phyloP scores from a whole-genome alignment of 2,888 invertebrate genomes.

The Lasioglossum villosulum region DNA sequence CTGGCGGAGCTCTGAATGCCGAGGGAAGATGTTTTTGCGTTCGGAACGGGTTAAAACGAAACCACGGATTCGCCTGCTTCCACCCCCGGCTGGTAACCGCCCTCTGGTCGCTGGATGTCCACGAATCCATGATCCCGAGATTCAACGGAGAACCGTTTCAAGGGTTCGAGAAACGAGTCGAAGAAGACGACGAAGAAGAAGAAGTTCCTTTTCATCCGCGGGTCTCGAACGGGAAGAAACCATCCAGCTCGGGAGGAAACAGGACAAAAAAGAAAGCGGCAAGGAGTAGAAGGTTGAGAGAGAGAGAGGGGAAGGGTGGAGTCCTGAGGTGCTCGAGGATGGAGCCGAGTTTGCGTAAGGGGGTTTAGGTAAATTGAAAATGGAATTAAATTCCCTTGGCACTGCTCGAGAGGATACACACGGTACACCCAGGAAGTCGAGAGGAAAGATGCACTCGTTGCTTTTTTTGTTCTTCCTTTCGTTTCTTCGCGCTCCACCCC shows the following conservation, averaged over 20 bases:
- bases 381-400: slow-evolving; percentile 78
- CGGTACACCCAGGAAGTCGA: slow-evolving; percentile 61
- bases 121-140: neutral
- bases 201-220: slow-evolving; percentile 32
- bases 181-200: neutral
- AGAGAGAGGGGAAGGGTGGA: slow-evolving; percentile 28
- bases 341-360: slow-evolving; percentile 73
- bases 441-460: slow-evolving; percentile 65
- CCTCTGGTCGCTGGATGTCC: neutral
- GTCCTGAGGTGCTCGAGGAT: slow-evolving; percentile 64
- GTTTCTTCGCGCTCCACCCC: neutral
- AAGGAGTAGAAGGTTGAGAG: slow-evolving; percentile 22
- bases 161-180: neutral
- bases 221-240: slow-evolving; percentile 41
- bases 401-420: slow-evolving; percentile 70
- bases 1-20: neutral
- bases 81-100: neutral
- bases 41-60: slow-evolving; percentile 55
- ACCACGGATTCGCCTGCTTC: neutral
- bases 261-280: slow-evolving; percentile 28
- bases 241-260: slow-evolving; percentile 34
- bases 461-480: slow-evolving; percentile 14
- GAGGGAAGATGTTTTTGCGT: slow-evolving; percentile 42
- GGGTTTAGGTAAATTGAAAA: slow-evolving; percentile 80
- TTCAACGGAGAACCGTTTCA: neutral